Percentiles rank a stretch among this genome's conserved stretches.
These are phyloP conservation scores for Epinephelus cyanopodus DNA, from an alignment of 2,113 vertebrate genomes.

Conservation along the genomic window DNA sequence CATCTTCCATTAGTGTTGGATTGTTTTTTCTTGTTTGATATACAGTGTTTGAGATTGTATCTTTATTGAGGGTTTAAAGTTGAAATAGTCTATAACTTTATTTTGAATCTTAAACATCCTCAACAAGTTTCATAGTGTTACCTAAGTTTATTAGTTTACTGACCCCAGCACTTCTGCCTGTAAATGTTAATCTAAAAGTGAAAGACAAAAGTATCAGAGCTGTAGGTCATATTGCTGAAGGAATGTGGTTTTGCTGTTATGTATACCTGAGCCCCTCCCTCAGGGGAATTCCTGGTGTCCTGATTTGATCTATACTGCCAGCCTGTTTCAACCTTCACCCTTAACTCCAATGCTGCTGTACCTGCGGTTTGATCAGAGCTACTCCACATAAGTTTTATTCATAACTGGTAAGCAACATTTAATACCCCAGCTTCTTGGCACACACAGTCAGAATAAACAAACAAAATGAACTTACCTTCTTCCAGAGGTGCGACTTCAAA, in stretches of 20 bases:
- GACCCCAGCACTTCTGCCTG: too few species aligned
- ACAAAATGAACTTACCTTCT: slow-evolving; percentile 81
- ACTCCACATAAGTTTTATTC: too few species aligned
- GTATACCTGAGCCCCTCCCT: background rate
- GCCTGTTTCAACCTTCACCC: background rate
- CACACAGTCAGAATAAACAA: background rate
- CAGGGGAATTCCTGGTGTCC: slow-evolving; percentile 14
- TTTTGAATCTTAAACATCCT: too few species aligned
- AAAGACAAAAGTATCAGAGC: background rate
- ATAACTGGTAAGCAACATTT: background rate
- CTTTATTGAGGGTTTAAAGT: too few species aligned
- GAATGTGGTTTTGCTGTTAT: background rate
- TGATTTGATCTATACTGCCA: background rate
- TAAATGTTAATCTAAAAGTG: too few species aligned
- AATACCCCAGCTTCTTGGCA: background rate
- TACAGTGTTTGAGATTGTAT: too few species aligned
- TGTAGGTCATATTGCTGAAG: background rate
- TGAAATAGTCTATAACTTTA: too few species aligned
- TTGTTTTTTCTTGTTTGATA: too few species aligned
- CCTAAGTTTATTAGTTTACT: too few species aligned
- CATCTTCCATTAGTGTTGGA: background rate
- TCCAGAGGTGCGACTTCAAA: slow-evolving; percentile 88
- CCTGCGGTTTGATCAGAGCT: background rate
- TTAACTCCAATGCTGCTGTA: background rate
- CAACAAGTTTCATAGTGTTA: too few species aligned